A percentile compares a stretch with the other conserved stretches of the same genome.
Conservation (phyloP, 2,113 vertebrate genomes). For the Boleophthalmus pectinirostris region DNA sequence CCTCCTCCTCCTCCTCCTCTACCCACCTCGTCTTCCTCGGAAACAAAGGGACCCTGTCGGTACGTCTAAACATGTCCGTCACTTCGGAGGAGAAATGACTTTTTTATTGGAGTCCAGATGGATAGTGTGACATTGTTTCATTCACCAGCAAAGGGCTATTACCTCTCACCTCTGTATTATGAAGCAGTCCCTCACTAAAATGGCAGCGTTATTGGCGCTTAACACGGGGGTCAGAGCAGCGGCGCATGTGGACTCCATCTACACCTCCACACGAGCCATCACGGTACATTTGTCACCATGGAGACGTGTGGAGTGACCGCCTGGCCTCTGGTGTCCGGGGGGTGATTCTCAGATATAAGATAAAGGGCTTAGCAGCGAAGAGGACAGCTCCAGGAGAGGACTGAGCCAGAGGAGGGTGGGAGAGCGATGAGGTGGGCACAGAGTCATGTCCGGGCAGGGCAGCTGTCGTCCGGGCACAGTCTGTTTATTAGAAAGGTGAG, state of each 20-base stretch:
- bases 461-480: slow-evolving; percentile 12
- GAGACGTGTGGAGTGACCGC: slow-evolving; percentile 60
- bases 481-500: slow-evolving; percentile 1
- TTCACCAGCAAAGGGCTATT: slow-evolving; percentile 46
- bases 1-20: slow-evolving; percentile 64
- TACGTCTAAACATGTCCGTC: slow-evolving; percentile 58
- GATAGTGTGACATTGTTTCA: slow-evolving; percentile 54
- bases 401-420: slow-evolving; percentile 12
- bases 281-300: slow-evolving; percentile 61
- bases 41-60: slow-evolving; percentile 54
- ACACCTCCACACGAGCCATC: slow-evolving; percentile 53
- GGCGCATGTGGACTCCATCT: slow-evolving; percentile 58
- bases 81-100: slow-evolving; percentile 40
- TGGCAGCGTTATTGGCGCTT: slow-evolving; percentile 58
- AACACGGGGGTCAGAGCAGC: slow-evolving; percentile 55
- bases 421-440: slow-evolving; percentile 23
- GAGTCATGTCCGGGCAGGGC: slow-evolving; percentile 18
- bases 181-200: slow-evolving; percentile 56
- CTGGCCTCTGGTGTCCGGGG: slow-evolving; percentile 59
- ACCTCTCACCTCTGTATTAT: slow-evolving; percentile 38
- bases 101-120: slow-evolving; percentile 31
- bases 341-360: slow-evolving; percentile 66
- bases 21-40: slow-evolving; percentile 55
- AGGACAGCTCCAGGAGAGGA: slow-evolving; percentile 29
- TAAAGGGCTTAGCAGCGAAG: slow-evolving; percentile 47